These are phyloP conservation scores for Augochlora pura DNA, from an alignment of 1,140 invertebrate species.

Conservation along the genomic window DNA sequence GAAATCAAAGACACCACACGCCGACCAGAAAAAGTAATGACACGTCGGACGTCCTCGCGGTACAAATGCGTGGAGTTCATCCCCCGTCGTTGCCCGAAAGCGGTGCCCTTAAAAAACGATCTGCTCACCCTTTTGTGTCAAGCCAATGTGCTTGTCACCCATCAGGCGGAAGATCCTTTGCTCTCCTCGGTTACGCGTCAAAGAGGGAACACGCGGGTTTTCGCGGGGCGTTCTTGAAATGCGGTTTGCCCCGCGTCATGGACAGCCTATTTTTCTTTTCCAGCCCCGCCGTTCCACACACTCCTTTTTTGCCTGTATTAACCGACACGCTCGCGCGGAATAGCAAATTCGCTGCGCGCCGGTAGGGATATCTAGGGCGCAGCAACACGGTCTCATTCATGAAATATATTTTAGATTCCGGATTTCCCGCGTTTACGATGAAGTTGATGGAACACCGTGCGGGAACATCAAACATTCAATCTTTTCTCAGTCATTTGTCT, in stretches of 20 bases:
- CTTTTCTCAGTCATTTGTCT: no score
- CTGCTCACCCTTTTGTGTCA: neutral
- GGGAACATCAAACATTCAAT: no score
- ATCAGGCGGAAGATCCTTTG: neutral
- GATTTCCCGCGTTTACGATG: no score
- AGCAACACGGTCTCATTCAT: no score
- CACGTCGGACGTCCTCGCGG: slow-evolving; percentile 42
- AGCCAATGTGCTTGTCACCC: slow-evolving; percentile 16
- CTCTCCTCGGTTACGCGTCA: neutral
- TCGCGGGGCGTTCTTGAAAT: neutral
- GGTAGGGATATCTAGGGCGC: no score
- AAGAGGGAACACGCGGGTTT: neutral
- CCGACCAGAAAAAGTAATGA: slow-evolving; percentile 41
- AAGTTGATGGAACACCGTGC: no score
- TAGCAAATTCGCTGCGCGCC: no score
- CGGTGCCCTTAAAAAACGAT: slow-evolving; percentile 40
- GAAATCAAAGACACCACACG: neutral
- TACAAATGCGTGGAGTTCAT: slow-evolving; percentile 42
- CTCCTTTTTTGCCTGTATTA: neutral
- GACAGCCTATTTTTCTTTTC: neutral
- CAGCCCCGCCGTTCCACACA: neutral
- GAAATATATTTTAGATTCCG: no score
- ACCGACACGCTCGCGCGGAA: no score
- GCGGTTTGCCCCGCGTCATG: neutral
- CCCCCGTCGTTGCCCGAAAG: slow-evolving; percentile 6